phyloP scores from a whole-genome alignment of 2,888 invertebrate genomes.

The Aphidius colemani region DNA sequence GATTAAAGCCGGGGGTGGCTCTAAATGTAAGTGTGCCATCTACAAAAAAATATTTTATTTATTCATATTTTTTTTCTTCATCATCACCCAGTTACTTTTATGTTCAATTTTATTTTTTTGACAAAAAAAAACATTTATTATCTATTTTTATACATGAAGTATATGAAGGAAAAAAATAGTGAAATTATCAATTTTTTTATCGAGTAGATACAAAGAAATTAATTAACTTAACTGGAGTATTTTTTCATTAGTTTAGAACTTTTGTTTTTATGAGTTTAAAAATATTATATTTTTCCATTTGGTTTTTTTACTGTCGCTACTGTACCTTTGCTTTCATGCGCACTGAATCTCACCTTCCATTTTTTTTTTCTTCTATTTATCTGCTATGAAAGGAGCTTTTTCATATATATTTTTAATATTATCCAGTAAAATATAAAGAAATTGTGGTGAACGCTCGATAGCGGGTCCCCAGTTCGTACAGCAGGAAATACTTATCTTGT shows the following conservation, averaged over 20 bases:
- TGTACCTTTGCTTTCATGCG: conserved; percentile 19
- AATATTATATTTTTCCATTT: conserved; percentile 9
- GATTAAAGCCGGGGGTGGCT: no score
- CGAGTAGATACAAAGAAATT: no score
- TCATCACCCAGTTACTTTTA: background rate
- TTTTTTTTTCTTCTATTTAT: conserved; percentile 8
- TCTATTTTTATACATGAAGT: no score
- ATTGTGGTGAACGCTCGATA: conserved; percentile 17
- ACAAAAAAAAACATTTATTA: no score
- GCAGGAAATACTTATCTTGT: conserved; percentile 1
- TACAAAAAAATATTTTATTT: background rate
- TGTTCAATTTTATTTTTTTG: no score
- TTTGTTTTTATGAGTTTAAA: no score
- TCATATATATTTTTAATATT: conserved; percentile 4
- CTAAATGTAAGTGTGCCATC: no score
- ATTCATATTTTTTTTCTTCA: background rate
- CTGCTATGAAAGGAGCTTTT: background rate
- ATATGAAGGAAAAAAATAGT: no score
- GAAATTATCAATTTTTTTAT: no score
- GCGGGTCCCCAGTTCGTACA: conserved; percentile 10
- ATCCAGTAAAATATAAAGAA: conserved; percentile 15
- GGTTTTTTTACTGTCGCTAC: conserved; percentile 20
- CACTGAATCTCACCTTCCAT: conserved; percentile 23
- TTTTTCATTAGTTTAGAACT: no score
- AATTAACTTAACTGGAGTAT: no score